Conservation (phyloP, 2,888 invertebrate species). For the Drosophila falleni region DNA sequence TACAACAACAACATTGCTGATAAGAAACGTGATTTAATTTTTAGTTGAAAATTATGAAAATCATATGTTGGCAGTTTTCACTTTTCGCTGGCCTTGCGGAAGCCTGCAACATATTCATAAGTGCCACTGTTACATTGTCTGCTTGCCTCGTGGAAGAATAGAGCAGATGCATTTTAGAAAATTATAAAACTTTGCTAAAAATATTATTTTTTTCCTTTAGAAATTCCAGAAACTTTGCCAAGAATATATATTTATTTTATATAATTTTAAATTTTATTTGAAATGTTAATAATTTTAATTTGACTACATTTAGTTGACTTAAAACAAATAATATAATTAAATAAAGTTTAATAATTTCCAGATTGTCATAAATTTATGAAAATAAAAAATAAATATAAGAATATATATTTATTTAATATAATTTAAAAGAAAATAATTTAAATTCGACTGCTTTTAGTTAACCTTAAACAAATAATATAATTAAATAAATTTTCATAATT, state of each 20-base stretch:
- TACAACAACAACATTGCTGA: slow-evolving; percentile 47
- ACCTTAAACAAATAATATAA: background rate
- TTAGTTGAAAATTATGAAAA: slow-evolving; percentile 77
- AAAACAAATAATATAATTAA: background rate
- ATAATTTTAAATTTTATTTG: too few relatives aligned
- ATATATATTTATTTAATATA: too few relatives aligned
- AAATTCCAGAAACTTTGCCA: too few relatives aligned
- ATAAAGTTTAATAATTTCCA: background rate
- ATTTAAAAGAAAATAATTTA: too few relatives aligned
- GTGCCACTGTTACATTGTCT: slow-evolving; percentile 2
- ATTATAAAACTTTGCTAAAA: background rate
- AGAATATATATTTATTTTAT: too few relatives aligned
- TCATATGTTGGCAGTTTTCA: slow-evolving; percentile 66
- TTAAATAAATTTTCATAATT: background rate
- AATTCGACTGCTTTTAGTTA: too few relatives aligned
- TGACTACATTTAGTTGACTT: background rate
- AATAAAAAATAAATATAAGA: slow-evolving; percentile 18
- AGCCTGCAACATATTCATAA: slow-evolving; percentile 15
- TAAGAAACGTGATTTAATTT: slow-evolving; percentile 81
- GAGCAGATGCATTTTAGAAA: background rate
- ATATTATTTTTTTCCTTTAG: too few relatives aligned
- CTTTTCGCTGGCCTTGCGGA: slow-evolving; percentile 65
- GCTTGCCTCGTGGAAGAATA: background rate
- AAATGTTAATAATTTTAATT: too few relatives aligned
- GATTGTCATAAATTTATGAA: slow-evolving; percentile 11